A percentile compares a stretch with the other conserved stretches of the same genome.
Conservation (phyloP, 2,888 invertebrate genomes). For the Agrilus cyanescens region DNA sequence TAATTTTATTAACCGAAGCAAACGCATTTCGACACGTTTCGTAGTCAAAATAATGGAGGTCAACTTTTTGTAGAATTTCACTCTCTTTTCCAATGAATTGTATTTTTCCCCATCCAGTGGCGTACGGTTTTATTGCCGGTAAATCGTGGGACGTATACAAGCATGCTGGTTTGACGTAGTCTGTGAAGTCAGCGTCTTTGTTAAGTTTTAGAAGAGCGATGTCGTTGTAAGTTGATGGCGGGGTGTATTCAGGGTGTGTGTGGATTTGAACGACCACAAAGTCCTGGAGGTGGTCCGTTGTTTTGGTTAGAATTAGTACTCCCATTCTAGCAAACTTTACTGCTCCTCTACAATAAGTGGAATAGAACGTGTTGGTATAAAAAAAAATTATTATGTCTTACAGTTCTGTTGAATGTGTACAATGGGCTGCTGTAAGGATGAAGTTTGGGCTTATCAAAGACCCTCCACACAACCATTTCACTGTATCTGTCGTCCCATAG, state of each 20-base stretch:
- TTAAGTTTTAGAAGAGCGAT: conserved; percentile 39
- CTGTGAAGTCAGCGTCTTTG: conserved; percentile 28
- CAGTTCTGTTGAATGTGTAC: conserved; percentile 23
- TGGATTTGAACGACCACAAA: conserved; percentile 26
- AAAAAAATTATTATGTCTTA: conserved; percentile 3
- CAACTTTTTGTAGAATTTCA: conserved; percentile 35
- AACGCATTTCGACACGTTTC: conserved; percentile 26
- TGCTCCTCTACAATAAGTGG: conserved; percentile 21
- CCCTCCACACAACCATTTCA: conserved; percentile 48
- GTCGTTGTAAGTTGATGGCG: conserved; percentile 37
- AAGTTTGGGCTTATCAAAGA: conserved; percentile 47
- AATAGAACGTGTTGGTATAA: not conserved
- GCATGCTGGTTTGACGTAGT: conserved; percentile 38
- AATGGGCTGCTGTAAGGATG: conserved; percentile 55
- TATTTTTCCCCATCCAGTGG: conserved; percentile 38
- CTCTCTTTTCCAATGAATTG: conserved; percentile 21
- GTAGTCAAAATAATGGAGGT: conserved; percentile 27
- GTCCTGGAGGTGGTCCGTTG: conserved; percentile 24
- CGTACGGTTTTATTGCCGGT: conserved; percentile 23
- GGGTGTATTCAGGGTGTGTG: conserved; percentile 34
- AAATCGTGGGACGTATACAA: conserved; percentile 22
- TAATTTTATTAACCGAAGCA: conserved; percentile 17
- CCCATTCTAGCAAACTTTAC: conserved; percentile 37
- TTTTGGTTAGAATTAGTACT: conserved; percentile 32
- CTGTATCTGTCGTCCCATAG: conserved; percentile 18